These are phyloP conservation scores for Chrysaora quinquecirrha DNA, from an alignment of 30 jellyfish, hydroid and myxozoan genomes.

Conservation along the genomic window DNA sequence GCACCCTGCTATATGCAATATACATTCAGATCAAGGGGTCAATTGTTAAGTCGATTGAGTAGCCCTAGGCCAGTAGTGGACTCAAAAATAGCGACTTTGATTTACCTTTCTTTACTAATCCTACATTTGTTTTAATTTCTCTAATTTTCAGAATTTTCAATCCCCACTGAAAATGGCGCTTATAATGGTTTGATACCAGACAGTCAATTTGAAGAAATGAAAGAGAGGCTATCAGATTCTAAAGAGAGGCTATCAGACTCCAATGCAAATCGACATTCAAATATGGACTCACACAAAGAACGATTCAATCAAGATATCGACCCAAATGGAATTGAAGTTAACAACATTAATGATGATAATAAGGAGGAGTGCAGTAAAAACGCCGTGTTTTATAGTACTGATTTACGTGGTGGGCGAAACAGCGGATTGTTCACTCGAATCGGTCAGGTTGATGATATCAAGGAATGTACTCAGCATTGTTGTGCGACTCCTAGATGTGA, in stretches of 20 bases:
- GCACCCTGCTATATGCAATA: no score
- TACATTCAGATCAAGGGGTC: no score
- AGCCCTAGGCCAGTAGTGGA: no score
- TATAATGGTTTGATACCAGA: constrained; percentile 82
- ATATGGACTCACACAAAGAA: constrained; percentile 19
- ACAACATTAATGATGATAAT: constrained; percentile 38
- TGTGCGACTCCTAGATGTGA: constrained; percentile 86
- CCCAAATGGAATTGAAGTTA: constrained; percentile 38
- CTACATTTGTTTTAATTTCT: no score
- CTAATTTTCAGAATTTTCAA: constrained; percentile 71
- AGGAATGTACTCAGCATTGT: constrained; percentile 88
- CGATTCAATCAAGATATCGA: constrained; percentile 36
- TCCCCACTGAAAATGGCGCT: constrained; percentile 97
- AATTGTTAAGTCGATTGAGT: no score
- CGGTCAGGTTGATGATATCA: constrained; percentile 86
- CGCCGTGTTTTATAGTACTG: constrained; percentile 87
- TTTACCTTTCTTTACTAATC: no score
- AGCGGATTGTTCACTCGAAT: constrained; percentile 88
- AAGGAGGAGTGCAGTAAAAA: constrained; percentile 65
- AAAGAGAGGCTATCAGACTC: constrained; percentile 8
- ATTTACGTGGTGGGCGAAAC: constrained; percentile 90
- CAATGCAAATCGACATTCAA: constrained; percentile 88
- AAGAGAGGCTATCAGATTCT: constrained; percentile 57
- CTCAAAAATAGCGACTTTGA: no score
- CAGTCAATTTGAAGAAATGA: constrained; percentile 58